A percentile compares a stretch with the other conserved stretches of the same genome.
These are phyloP conservation scores for Spicauda simplicius DNA, from an alignment of 2,888 invertebrate species.

Conservation along the genomic window DNA sequence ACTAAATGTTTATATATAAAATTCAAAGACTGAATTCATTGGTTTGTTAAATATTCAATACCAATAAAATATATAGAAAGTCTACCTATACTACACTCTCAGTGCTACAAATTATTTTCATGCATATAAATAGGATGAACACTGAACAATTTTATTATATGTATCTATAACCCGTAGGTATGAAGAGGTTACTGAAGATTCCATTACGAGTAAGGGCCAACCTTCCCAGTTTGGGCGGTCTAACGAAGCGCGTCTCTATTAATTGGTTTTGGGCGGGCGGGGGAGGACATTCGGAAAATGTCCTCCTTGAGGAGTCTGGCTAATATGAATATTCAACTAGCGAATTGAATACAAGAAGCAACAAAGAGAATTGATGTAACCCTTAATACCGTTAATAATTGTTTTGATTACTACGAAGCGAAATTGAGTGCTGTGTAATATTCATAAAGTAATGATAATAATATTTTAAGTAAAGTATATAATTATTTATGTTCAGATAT, in stretches of 20 bases:
- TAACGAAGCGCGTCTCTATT: slow-evolving; percentile 71
- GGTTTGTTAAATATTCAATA: too few relatives aligned
- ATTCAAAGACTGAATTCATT: too few relatives aligned
- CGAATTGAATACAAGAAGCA: slow-evolving; percentile 54
- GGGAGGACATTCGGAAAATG: slow-evolving; percentile 49
- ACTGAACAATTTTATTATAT: background rate
- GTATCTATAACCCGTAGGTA: background rate
- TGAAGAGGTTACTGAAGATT: slow-evolving; percentile 48
- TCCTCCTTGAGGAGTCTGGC: slow-evolving; percentile 47
- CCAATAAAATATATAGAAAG: too few relatives aligned
- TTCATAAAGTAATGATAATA: slow-evolving; percentile 46
- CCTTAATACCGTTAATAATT: slow-evolving; percentile 53
- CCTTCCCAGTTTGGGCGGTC: slow-evolving; percentile 54
- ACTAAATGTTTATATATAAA: too few relatives aligned
- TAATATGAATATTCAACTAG: slow-evolving; percentile 73
- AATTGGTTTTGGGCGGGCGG: slow-evolving; percentile 64
- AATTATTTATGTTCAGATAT: too few relatives aligned
- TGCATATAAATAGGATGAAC: too few relatives aligned
- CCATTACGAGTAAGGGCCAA: slow-evolving; percentile 66
- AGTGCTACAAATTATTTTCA: too few relatives aligned
- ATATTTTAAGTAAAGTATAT: background rate
- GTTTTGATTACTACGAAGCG: slow-evolving; percentile 53
- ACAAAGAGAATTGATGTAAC: slow-evolving; percentile 57
- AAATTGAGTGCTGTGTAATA: slow-evolving; percentile 63
- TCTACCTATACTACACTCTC: too few relatives aligned